Evolutionary conservation across 92 coral and sea anemone species (phyloP).

Genomic region (Umimayanthus chanpuru): DNA sequence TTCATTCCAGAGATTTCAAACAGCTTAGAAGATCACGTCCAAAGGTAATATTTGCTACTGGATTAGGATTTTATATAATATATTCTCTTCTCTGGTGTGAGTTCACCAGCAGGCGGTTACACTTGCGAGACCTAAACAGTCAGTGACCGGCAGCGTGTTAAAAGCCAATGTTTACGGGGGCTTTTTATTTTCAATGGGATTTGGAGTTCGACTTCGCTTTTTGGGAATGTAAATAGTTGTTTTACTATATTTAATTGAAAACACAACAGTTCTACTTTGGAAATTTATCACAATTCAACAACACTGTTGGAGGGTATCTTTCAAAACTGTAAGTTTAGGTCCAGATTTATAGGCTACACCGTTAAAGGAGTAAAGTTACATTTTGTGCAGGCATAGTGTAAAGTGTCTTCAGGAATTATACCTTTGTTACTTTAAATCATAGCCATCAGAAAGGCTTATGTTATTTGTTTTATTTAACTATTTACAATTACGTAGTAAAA

Average conservation of each 20-base stretch:
- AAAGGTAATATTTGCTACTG: not conserved
- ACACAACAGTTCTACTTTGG: not conserved
- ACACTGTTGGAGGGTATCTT: not conserved
- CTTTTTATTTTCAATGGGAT: not conserved
- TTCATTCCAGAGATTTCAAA: not conserved
- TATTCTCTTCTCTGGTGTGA: not conserved
- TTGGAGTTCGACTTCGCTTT: not conserved
- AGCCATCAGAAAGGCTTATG: not conserved
- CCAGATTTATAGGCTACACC: no score
- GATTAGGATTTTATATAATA: not conserved
- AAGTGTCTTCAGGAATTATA: not conserved
- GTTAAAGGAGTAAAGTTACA: not conserved
- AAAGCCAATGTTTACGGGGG: not conserved
- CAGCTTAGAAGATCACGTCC: not conserved
- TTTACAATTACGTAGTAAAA: no score
- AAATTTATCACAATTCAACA: not conserved
- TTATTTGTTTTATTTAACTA: no score
- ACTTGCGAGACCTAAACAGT: not conserved
- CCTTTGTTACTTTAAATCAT: not conserved
- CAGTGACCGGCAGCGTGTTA: not conserved
- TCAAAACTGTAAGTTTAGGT: no score
- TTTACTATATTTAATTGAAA: not conserved
- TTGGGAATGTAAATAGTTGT: not conserved
- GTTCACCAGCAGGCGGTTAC: not conserved
- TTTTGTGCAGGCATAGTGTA: not conserved